Conservation (phyloP, 1,140 invertebrate species). For the Eupeodes corollae region DNA sequence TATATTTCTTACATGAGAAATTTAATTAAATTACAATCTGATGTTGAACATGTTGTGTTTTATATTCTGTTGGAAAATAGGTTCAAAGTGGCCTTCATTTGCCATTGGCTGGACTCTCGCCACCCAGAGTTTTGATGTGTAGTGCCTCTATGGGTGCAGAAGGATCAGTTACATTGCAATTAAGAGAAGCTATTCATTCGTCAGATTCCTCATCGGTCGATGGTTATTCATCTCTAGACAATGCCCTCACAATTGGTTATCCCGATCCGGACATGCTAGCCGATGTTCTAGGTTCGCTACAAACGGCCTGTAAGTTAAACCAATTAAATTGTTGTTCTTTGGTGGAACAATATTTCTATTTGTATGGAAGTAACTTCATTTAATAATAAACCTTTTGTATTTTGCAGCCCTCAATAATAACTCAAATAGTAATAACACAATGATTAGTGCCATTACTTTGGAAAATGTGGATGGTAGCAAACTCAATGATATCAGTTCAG, state of each 20-base stretch:
- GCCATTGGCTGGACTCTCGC: slow-evolving; percentile 43
- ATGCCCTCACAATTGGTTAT: slow-evolving; percentile 43
- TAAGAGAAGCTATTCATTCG: slow-evolving; percentile 41
- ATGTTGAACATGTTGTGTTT: slow-evolving; percentile 9
- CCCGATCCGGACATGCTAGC: slow-evolving; percentile 44
- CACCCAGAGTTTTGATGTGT: slow-evolving; percentile 47
- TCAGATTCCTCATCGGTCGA: slow-evolving; percentile 22
- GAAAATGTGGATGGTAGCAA: slow-evolving; percentile 5
- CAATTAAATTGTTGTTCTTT: neutral
- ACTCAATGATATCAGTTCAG: neutral
- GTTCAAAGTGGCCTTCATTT: slow-evolving; percentile 38
- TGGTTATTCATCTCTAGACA: slow-evolving; percentile 31
- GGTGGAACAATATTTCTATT: too few relatives aligned
- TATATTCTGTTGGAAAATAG: slow-evolving; percentile 12
- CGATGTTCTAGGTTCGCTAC: slow-evolving; percentile 36
- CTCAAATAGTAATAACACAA: slow-evolving; percentile 5
- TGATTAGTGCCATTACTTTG: slow-evolving; percentile 3
- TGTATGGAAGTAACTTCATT: too few relatives aligned
- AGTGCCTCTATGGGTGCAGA: slow-evolving; percentile 46
- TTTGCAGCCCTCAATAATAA: slow-evolving; percentile 28
- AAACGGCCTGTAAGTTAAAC: slow-evolving; percentile 34
- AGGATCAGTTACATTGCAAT: slow-evolving; percentile 42
- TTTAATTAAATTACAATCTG: too few relatives aligned
- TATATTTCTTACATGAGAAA: too few relatives aligned
- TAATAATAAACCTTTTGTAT: neutral